These are phyloP conservation scores for Seira sanloemensis DNA, from an alignment of 2,888 invertebrate genomes.

Conservation along the genomic window DNA sequence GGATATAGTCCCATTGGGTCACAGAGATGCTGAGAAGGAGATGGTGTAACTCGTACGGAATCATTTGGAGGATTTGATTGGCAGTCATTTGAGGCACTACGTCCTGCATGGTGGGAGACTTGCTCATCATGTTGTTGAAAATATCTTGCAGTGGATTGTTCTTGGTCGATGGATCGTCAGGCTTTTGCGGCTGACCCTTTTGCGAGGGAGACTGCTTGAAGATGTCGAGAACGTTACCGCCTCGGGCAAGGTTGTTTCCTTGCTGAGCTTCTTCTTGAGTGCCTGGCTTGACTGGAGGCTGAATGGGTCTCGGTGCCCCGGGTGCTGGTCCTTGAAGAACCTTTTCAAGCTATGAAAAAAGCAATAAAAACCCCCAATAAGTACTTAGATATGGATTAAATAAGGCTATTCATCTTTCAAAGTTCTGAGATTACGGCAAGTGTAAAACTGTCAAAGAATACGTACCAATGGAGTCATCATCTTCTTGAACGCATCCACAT, in stretches of 20 bases:
- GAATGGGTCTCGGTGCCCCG: no score
- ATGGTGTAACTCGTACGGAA: slow-evolving; percentile 60
- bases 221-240: slow-evolving; percentile 45
- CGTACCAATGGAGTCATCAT: slow-evolving; percentile 61
- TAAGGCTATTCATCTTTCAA: no score
- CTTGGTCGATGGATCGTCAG: slow-evolving; percentile 34
- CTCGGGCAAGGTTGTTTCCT: no score
- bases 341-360: slow-evolving; percentile 41
- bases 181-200: slow-evolving; percentile 20
- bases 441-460: neutral
- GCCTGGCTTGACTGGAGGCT: no score
- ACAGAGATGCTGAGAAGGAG: slow-evolving; percentile 45
- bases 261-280: slow-evolving; percentile 31
- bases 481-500: slow-evolving; percentile 69
- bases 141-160: slow-evolving; percentile 52
- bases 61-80: slow-evolving; percentile 54
- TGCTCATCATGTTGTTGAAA: slow-evolving; percentile 52
- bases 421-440: no score
- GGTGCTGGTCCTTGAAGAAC: slow-evolving; percentile 39
- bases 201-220: slow-evolving; percentile 49
- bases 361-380: no score
- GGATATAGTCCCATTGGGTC: slow-evolving; percentile 34
- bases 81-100: slow-evolving; percentile 48
- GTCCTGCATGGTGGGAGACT: slow-evolving; percentile 26
- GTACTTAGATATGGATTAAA: neutral